phyloP scores from a whole-genome alignment of 92 coral and sea anemone species.

The Chrysogorgia sp. region DNA sequence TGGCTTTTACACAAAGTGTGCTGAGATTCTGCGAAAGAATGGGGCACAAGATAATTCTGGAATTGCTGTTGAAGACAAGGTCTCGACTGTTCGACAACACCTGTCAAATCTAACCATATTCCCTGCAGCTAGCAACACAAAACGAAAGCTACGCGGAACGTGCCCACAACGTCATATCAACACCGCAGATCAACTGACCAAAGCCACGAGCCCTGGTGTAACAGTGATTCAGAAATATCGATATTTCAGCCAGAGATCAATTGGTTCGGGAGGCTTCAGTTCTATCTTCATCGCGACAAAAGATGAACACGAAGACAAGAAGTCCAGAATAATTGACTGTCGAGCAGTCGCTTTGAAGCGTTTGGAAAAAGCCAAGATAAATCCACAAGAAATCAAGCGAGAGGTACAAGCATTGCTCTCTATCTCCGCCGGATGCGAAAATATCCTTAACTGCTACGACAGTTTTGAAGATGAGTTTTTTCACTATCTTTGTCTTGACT shows the following conservation, averaged over 20 bases:
- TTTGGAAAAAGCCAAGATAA: conserved; percentile 35
- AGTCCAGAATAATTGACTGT: conserved; percentile 36
- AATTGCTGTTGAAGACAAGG: too few species aligned
- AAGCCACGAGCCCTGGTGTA: neutral
- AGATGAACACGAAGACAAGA: conserved; percentile 32
- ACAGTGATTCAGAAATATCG: conserved; percentile 44
- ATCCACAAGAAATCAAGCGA: conserved; percentile 41
- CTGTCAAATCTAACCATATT: too few species aligned
- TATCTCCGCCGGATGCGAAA: conserved; percentile 37
- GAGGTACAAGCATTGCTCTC: conserved; percentile 58
- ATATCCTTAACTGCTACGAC: conserved; percentile 54
- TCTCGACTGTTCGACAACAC: neutral
- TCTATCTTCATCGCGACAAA: conserved; percentile 58
- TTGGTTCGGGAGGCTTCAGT: conserved; percentile 68
- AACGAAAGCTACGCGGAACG: conserved; percentile 7
- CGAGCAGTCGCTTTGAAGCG: conserved; percentile 68
- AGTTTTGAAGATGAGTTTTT: conserved; percentile 41
- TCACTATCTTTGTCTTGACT: conserved; percentile 56
- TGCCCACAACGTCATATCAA: conserved; percentile 15
- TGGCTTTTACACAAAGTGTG: conserved; percentile 2
- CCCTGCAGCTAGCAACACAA: neutral
- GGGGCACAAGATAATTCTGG: neutral
- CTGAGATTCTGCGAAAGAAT: neutral
- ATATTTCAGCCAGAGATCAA: conserved; percentile 22
- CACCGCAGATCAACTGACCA: conserved; percentile 21